phyloP scores from a whole-genome alignment of 1,140 invertebrate genomes.

The Zaprionus ornatus region DNA sequence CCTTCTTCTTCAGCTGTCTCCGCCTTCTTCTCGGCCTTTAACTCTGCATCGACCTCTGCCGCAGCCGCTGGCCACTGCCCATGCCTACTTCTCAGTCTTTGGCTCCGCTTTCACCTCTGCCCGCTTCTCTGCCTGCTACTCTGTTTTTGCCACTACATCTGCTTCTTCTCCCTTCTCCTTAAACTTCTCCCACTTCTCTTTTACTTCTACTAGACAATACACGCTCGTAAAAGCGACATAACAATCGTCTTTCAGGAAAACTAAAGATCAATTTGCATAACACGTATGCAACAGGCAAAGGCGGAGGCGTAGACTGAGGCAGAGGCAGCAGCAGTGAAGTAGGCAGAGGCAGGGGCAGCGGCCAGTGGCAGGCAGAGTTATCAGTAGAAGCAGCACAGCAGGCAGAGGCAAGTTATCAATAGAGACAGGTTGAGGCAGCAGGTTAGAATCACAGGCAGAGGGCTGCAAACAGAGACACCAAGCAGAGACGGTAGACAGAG shows the following conservation, averaged over 20 bases:
- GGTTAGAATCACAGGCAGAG: neutral
- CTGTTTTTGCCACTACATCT: neutral
- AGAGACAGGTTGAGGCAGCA: neutral
- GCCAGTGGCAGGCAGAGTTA: neutral
- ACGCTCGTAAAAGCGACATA: neutral
- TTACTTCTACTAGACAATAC: neutral
- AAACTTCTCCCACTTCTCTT: neutral
- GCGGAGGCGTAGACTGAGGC: neutral
- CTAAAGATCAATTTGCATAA: constrained; percentile 65
- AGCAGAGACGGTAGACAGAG: neutral
- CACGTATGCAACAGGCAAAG: constrained; percentile 43
- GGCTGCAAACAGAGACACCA: too few species aligned
- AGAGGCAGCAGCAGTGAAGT: neutral
- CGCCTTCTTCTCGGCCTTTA: neutral
- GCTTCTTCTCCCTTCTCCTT: neutral
- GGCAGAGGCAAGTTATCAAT: neutral
- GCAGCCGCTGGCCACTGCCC: too few species aligned
- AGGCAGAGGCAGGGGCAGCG: neutral
- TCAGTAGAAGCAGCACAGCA: neutral
- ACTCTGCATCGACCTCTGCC: neutral
- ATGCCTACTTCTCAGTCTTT: neutral
- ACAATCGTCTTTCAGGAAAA: constrained; percentile 42
- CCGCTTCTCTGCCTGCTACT: neutral
- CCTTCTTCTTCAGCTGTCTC: neutral
- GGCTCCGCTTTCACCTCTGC: neutral